Base-by-base conservation (phyloP, 2,797 vertebrate species). In the Mus minutoides region DNA sequence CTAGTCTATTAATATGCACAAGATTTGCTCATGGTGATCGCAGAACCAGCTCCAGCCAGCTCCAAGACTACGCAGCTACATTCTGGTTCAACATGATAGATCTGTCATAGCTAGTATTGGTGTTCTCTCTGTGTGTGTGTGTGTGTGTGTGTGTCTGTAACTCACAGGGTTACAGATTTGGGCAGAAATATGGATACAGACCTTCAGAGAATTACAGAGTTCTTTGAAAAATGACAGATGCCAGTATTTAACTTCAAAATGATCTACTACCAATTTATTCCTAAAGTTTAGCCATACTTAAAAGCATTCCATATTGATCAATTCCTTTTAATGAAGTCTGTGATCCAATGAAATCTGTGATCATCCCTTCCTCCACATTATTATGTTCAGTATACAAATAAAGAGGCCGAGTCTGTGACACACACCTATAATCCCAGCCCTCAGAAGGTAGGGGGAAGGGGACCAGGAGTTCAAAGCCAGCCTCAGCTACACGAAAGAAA, bases 221-320 rank as follows among this genome's bases (percentile, higher is more conserved):
- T 88, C 87, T 95, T 80, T 54, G 10, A 90, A 90, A 90, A 94
- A 92, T 67, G 37, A 91, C 1, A 88, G 3, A 52, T 52, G 21
- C 52, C 21, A 49, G 1, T 60, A 40, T 37, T 89, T 91, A 92
- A 80, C 79, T 91, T 79, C 86, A 87, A 86, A 83, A 80, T 67
- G 67, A 89, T 16, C 56, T 79, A 71, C 26, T 64, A 71, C 64
- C 58, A 80, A 80, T 71, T 87, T 88, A 91, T 76, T 79, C 91
- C 86, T 56, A 96, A 80, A 26, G 43, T 43, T 86, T 24, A 31
- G 92, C 83, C 73, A 56, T 95, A 88, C 78, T 73, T 83, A 79
- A 75, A 89, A 46, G 69, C 34, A 82, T 16, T 73, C 52, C 43
- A 85, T 43, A 92, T 10, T 76, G 62, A 91, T 40, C 76, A 76